Evolutionary conservation across 1,140 invertebrate genomes (phyloP).

Genomic region (Apis florea): DNA sequence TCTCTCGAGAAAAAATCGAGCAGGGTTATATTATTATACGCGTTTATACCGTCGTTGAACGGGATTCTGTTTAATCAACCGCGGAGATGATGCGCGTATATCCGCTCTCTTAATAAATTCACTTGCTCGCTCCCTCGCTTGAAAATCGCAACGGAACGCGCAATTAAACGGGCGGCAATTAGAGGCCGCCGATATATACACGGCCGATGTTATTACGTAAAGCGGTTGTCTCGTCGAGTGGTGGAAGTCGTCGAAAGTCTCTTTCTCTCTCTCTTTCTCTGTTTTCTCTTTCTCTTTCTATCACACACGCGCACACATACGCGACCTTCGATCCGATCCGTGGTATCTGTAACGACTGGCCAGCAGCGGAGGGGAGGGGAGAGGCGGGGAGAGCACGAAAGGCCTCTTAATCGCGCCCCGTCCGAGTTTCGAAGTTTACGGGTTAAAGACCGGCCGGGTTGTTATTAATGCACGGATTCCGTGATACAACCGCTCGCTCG

Average conservation of each 20-base stretch:
- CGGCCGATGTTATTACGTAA: too few species aligned
- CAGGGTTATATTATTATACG: too few species aligned
- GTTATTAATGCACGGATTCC: constrained; percentile 75
- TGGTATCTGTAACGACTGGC: constrained; percentile 54
- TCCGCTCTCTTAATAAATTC: constrained; percentile 2
- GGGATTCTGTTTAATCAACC: too few species aligned
- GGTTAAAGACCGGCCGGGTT: constrained; percentile 70
- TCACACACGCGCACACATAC: too few species aligned
- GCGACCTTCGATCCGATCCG: constrained; percentile 37
- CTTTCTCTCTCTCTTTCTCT: too few species aligned
- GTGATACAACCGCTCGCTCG: constrained; percentile 66
- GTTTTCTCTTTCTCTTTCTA: too few species aligned
- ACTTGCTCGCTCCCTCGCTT: background rate
- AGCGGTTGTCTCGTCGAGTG: too few species aligned
- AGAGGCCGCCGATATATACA: too few species aligned
- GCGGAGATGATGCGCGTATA: too few species aligned
- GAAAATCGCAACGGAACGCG: constrained; percentile 9
- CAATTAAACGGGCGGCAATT: constrained; percentile 40
- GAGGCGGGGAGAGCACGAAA: constrained; percentile 61
- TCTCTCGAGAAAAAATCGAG: too few species aligned
- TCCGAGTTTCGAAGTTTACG: constrained; percentile 73
- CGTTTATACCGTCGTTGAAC: too few species aligned
- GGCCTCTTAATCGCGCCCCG: constrained; percentile 73
- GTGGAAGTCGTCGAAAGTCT: too few species aligned
- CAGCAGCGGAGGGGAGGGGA: constrained; percentile 20